Evolutionary conservation across 2,888 invertebrate species (phyloP), one percentile per base, ranked within the genome.

Genomic region (Periphyllus acericola): DNA sequence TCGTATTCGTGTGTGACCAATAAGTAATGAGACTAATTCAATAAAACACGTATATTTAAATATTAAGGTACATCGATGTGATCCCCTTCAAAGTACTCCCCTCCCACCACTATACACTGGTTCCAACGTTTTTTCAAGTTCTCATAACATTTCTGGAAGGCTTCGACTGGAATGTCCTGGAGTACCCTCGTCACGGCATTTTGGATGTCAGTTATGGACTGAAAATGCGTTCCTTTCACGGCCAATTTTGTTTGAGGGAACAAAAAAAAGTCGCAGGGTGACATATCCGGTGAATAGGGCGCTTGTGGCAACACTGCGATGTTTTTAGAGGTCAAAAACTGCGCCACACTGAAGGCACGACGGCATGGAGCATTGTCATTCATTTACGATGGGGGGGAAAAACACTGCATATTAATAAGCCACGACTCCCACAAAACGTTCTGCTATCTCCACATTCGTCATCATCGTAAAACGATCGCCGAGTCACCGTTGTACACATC

Each of bases 281-380:
- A 87, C 89, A 89, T 72, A 79, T 90, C 89, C 60, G 89, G 88
- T 21, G 88, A 89, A 89, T 89, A 89, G 84, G 89, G 88, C 72
- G 89, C 34, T 8, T 74, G 21, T 32, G 34, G 25, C 36, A 74
- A 74, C 34, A 74, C 36, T 74, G 21, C 3, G 29, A 74, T 74
- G 17, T 21, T 36, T 74, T 74, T 74, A 19, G 72, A 36, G 25
- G 36, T 36, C 36, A 36, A 74, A 74, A 36, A 74, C 21, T 74
- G 72, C 19, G 72, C 5, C 72, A 72, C 72, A 34, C 34, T 34
- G 71, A 71, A 32, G n/a, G n/a, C n/a, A n/a, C 36, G 36, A 6
- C 6, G 36, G 36, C 36, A 36, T 36, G 36, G 36, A 36, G 36
- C 36, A 36, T 36, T 36, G 36, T 36, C 36, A 36, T 36, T n/a